A percentile compares a stretch with the other conserved stretches of the same genome.
These are phyloP conservation scores for Neostethus bicornis DNA, from an alignment of 2,797 vertebrate genomes.

Conservation along the genomic window DNA sequence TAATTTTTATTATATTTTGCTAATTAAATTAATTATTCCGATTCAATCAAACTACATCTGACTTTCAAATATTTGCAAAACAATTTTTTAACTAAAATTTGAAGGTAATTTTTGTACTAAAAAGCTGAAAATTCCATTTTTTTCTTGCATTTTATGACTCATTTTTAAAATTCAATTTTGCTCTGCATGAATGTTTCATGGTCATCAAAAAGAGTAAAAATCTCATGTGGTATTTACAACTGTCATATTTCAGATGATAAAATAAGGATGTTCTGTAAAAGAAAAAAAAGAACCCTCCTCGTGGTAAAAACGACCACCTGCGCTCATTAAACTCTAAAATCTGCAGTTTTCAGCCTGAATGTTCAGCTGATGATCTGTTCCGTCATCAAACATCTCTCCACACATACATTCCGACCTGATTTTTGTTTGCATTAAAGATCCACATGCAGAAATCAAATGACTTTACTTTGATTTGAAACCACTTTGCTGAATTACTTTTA, in stretches of 20 bases:
- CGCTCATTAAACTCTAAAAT: slow-evolving; percentile 28
- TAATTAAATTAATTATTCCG: too few relatives aligned
- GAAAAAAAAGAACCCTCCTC: neutral
- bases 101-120: neutral
- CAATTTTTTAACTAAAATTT: too few relatives aligned
- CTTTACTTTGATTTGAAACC: slow-evolving; percentile 77
- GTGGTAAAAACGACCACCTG: slow-evolving; percentile 22
- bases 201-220: slow-evolving; percentile 71
- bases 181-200: slow-evolving; percentile 49
- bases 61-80: too few relatives aligned
- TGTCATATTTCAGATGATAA: slow-evolving; percentile 74
- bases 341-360: slow-evolving; percentile 41
- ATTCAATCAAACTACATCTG: too few relatives aligned
- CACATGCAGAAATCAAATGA: slow-evolving; percentile 68
- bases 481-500: slow-evolving; percentile 81
- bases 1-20: too few relatives aligned
- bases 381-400: slow-evolving; percentile 36
- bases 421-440: slow-evolving; percentile 52
- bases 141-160: neutral
- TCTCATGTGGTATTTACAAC: slow-evolving; percentile 71
- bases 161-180: slow-evolving; percentile 2
- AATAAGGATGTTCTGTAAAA: slow-evolving; percentile 50
- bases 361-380: slow-evolving; percentile 55
- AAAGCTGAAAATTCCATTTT: neutral
- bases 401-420: slow-evolving; percentile 29